Conservation (phyloP, 2,797 vertebrate genomes). For the Momotus momota region DNA sequence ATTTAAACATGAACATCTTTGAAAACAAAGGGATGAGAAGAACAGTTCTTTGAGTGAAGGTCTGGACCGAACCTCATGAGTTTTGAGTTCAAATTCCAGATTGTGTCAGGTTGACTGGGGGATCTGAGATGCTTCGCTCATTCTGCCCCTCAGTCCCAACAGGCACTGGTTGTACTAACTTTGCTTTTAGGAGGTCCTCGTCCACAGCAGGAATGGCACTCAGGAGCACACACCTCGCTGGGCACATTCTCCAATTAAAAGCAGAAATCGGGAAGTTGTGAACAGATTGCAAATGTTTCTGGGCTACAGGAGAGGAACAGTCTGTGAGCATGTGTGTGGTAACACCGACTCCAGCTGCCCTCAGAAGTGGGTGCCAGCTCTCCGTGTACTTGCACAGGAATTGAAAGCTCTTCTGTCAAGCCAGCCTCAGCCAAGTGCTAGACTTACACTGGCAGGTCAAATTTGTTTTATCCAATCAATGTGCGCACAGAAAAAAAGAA, state of each 20-base stretch:
- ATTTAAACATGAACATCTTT: not conserved
- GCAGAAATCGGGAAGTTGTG: not conserved
- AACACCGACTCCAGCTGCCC: conserved; percentile 33
- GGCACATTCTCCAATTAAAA: not conserved
- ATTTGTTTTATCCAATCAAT: not conserved
- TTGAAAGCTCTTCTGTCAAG: not conserved
- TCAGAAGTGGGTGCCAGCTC: not conserved
- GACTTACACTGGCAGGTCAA: not conserved
- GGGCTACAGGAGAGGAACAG: not conserved
- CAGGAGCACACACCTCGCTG: not conserved
- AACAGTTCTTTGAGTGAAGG: not conserved
- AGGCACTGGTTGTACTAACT: not conserved
- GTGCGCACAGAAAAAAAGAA: not conserved
- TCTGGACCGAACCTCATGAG: not conserved
- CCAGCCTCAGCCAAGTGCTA: not conserved
- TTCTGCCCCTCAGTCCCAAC: not conserved
- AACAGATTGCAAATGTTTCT: not conserved
- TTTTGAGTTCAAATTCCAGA: not conserved
- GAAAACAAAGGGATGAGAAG: not conserved
- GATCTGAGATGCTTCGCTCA: not conserved
- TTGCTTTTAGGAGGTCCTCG: not conserved
- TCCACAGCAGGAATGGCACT: not conserved
- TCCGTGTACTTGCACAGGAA: not conserved
- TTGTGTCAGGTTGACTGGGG: not conserved
- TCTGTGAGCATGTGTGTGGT: not conserved